Evolutionary conservation across 2,797 vertebrate species (phyloP).

Genomic region (Cichlasoma orientale): DNA sequence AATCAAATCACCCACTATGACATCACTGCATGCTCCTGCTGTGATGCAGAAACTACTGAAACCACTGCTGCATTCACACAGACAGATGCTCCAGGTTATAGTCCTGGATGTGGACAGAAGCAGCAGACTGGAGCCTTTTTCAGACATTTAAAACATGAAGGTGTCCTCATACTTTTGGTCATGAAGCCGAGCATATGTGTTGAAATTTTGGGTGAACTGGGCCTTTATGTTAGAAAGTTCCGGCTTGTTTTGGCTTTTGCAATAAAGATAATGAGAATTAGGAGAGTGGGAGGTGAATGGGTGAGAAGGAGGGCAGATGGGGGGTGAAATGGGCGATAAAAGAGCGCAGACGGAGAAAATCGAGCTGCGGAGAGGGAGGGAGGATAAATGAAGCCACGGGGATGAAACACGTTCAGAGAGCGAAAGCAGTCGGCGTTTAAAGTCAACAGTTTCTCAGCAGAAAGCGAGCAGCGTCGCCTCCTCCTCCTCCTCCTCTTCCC

Average conservation of each 20-base stretch:
- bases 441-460: constrained; percentile 43
- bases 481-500: neutral
- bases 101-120: too few relatives aligned
- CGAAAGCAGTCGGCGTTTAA: constrained; percentile 37
- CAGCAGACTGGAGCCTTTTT: too few relatives aligned
- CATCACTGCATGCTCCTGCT: neutral
- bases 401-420: constrained; percentile 30
- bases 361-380: neutral
- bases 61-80: neutral
- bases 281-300: neutral
- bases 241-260: neutral
- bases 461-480: neutral
- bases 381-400: constrained; percentile 34
- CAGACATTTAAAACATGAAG: too few relatives aligned
- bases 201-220: neutral
- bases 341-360: neutral
- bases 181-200: neutral
- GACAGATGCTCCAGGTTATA: too few relatives aligned
- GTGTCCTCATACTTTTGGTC: neutral
- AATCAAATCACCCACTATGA: neutral
- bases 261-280: neutral
- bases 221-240: neutral
- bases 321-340: neutral
- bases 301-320: neutral
- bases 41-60: neutral